Conservation (phyloP, 2,113 vertebrate genomes). For the Paraplagusia blochii region DNA sequence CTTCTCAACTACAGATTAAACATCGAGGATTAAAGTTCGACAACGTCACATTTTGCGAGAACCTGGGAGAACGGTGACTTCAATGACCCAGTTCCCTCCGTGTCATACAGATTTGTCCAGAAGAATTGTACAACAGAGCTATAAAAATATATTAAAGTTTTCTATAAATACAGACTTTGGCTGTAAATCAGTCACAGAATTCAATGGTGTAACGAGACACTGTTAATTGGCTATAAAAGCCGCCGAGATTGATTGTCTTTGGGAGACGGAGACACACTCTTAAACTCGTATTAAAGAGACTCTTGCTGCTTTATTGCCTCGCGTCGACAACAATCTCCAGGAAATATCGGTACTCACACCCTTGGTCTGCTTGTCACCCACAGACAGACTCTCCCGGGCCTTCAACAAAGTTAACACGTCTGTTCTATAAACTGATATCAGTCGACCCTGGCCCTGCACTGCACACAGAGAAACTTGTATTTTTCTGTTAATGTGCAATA, state of each 20-base stretch:
- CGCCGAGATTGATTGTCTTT: constrained; percentile 33
- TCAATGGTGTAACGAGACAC: not conserved
- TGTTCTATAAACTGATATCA: constrained; percentile 46
- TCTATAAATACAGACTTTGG: not conserved
- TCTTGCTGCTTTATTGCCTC: constrained; percentile 47
- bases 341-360: constrained; percentile 35
- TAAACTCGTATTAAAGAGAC: constrained; percentile 37
- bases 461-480: constrained; percentile 6
- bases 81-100: no score
- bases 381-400: constrained; percentile 37
- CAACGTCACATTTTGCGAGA: no score
- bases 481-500: constrained; percentile 14
- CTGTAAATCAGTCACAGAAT: not conserved
- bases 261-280: constrained; percentile 31
- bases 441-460: constrained; percentile 17
- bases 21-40: no score
- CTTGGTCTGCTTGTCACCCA: constrained; percentile 36
- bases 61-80: no score
- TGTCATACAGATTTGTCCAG: no score
- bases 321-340: constrained; percentile 49
- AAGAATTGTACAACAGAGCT: constrained; percentile 2
- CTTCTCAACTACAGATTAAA: no score
- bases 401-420: constrained; percentile 19
- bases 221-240: constrained; percentile 40
- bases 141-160: not conserved